A percentile compares a stretch with the other conserved stretches of the same genome.
Evolutionary conservation across 37 sponge, comb jelly and placozoan genomes (phyloP).

Genomic region (Oopsacas minuta): DNA sequence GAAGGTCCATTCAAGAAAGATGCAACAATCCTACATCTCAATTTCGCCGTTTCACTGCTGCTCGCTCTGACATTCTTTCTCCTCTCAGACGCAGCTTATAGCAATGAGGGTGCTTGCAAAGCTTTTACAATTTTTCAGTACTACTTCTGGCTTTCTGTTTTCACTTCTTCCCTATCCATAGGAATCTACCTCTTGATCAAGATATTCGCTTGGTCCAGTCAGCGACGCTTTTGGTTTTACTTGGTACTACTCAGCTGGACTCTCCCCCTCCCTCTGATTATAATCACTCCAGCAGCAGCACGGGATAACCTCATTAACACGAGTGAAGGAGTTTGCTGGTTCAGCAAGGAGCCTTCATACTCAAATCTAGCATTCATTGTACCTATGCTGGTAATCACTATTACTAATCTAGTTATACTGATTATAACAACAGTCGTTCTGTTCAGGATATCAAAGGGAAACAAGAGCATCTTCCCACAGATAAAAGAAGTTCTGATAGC

Average conservation of each 20-base stretch:
- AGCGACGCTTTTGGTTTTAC: not conserved
- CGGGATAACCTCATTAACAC: not conserved
- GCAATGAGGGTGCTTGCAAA: not conserved
- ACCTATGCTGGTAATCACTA: not conserved
- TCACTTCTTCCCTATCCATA: not conserved
- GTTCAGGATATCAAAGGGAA: conserved; percentile 4
- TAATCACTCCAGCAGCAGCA: not conserved
- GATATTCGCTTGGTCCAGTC: conserved; percentile 19
- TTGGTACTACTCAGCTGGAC: not conserved
- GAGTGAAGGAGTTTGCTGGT: not conserved
- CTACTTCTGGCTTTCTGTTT: not conserved
- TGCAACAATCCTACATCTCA: not conserved
- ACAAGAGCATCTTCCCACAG: not conserved
- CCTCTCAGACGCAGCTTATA: not conserved
- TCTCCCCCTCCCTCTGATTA: not conserved
- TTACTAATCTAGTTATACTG: not conserved
- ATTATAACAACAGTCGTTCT: conserved; percentile 1
- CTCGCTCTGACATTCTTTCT: not conserved
- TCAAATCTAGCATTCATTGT: not conserved
- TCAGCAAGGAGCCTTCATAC: not conserved
- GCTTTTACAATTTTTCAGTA: not conserved
- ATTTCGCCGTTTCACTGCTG: not conserved
- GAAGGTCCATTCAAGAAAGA: not conserved
- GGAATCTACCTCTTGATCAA: not conserved
- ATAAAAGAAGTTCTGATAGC: not conserved